Percentiles rank a stretch among this genome's conserved stretches.
phyloP scores from a whole-genome alignment of 2,113 vertebrate genomes.

The Vidua chalybeata region DNA sequence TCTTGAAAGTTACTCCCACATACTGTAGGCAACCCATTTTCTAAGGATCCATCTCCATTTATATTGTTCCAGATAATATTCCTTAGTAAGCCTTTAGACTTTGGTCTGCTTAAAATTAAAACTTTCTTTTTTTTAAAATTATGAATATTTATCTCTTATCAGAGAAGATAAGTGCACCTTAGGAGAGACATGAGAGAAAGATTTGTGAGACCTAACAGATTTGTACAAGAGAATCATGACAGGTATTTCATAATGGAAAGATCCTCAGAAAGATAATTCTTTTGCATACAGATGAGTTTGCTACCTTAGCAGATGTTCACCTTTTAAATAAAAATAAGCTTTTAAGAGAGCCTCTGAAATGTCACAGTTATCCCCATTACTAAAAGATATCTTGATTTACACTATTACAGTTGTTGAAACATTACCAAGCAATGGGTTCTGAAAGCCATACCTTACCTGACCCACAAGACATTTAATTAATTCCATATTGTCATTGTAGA shows the following conservation, averaged over 20 bases:
- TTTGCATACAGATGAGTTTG: constrained; percentile 42
- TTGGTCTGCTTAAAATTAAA: constrained; percentile 38
- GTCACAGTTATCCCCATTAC: constrained; percentile 60
- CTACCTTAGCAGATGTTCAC: constrained; percentile 53
- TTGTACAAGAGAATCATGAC: constrained; percentile 47
- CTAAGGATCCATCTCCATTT: constrained; percentile 34
- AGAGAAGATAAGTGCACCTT: constrained; percentile 50
- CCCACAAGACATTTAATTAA: constrained; percentile 45
- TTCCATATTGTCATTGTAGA: constrained; percentile 66
- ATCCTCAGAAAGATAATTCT: constrained; percentile 55
- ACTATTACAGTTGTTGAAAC: constrained; percentile 46
- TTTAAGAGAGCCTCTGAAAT: constrained; percentile 59
- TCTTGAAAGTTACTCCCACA: constrained; percentile 28
- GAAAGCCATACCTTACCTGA: constrained; percentile 50
- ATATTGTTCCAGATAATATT: constrained; percentile 33
- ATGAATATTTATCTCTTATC: constrained; percentile 61
- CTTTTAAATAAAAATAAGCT: constrained; percentile 69
- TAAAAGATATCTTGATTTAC: constrained; percentile 68
- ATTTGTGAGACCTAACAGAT: constrained; percentile 59
- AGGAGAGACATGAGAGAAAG: constrained; percentile 40
- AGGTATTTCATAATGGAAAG: constrained; percentile 60
- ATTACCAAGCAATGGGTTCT: constrained; percentile 45
- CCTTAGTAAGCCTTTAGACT: constrained; percentile 34
- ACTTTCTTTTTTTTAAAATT: neutral
- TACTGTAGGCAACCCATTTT: neutral